Conservation (phyloP, 64 coral and sea anemone species). For the Anthopleura sola region DNA sequence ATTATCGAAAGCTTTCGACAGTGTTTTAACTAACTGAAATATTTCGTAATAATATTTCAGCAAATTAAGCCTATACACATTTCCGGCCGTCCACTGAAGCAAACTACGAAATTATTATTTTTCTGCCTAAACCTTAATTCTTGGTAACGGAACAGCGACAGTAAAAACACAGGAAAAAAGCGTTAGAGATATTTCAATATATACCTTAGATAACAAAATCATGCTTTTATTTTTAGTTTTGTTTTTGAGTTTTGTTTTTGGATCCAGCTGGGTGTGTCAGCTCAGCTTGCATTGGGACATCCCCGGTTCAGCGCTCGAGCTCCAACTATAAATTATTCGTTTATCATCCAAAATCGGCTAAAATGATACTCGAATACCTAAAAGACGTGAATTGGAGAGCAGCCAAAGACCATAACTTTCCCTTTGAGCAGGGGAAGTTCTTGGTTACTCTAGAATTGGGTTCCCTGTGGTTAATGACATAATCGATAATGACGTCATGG, state of each 20-base stretch:
- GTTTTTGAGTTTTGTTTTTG: background rate
- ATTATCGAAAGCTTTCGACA: too few relatives aligned
- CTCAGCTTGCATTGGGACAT: background rate
- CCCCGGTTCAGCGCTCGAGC: too few relatives aligned
- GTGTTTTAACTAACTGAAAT: too few relatives aligned
- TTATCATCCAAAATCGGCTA: too few relatives aligned
- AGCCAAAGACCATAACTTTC: too few relatives aligned
- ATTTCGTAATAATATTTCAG: too few relatives aligned
- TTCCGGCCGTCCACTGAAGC: too few relatives aligned
- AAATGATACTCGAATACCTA: too few relatives aligned
- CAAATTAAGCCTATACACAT: too few relatives aligned
- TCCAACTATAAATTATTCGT: too few relatives aligned
- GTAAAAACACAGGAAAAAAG: background rate
- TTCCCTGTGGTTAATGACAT: slow-evolving; percentile 19
- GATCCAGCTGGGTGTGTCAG: background rate
- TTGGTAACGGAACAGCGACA: background rate
- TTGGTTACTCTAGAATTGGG: background rate
- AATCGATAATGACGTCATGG: background rate
- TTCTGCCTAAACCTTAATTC: background rate
- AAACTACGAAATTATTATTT: too few relatives aligned
- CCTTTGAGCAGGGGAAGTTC: background rate
- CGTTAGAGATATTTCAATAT: background rate
- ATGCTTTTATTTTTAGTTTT: background rate
- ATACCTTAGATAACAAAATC: background rate
- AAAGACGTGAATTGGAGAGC: too few relatives aligned